These are phyloP conservation scores for Pteria penguin DNA, from an alignment of 2,888 invertebrate species.

Conservation along the genomic window DNA sequence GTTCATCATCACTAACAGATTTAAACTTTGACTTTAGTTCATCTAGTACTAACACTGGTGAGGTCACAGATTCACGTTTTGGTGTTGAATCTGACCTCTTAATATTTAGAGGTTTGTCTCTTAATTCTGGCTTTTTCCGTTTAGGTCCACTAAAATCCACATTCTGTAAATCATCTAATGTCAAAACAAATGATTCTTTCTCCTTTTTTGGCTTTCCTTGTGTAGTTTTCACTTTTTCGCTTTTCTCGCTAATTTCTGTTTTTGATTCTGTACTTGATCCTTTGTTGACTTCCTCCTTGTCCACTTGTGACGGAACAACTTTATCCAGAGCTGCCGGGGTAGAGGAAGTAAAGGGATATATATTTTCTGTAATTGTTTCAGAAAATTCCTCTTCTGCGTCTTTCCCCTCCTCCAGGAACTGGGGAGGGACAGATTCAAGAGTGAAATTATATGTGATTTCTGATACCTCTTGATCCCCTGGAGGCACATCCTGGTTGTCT, in stretches of 20 bases:
- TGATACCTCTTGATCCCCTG: slow-evolving; percentile 45
- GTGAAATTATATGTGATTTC: slow-evolving; percentile 64
- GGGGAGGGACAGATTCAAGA: slow-evolving; percentile 54
- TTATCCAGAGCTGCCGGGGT: neutral
- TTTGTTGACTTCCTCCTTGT: neutral
- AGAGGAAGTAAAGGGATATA: slow-evolving; percentile 28
- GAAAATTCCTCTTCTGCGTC: slow-evolving; percentile 54
- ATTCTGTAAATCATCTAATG: slow-evolving; percentile 66
- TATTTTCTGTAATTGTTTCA: slow-evolving; percentile 33
- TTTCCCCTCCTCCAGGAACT: slow-evolving; percentile 48
- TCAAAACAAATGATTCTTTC: slow-evolving; percentile 72
- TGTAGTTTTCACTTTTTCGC: slow-evolving; percentile 20
- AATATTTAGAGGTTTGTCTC: neutral
- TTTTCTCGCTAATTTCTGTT: neutral
- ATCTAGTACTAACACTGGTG: slow-evolving; percentile 13
- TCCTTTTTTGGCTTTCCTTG: slow-evolving; percentile 32
- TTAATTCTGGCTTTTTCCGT: slow-evolving; percentile 36
- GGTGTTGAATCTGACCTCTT: neutral
- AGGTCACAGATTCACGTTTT: slow-evolving; percentile 5
- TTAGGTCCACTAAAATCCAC: slow-evolving; percentile 56
- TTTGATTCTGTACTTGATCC: neutral
- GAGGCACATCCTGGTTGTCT: neutral
- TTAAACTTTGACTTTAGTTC: slow-evolving; percentile 21
- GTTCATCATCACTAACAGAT: slow-evolving; percentile 13
- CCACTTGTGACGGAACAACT: neutral